A percentile compares a stretch with the other conserved stretches of the same genome.
Evolutionary conservation across 2,888 invertebrate genomes (phyloP).

Genomic region (Antheraea yamamai): DNA sequence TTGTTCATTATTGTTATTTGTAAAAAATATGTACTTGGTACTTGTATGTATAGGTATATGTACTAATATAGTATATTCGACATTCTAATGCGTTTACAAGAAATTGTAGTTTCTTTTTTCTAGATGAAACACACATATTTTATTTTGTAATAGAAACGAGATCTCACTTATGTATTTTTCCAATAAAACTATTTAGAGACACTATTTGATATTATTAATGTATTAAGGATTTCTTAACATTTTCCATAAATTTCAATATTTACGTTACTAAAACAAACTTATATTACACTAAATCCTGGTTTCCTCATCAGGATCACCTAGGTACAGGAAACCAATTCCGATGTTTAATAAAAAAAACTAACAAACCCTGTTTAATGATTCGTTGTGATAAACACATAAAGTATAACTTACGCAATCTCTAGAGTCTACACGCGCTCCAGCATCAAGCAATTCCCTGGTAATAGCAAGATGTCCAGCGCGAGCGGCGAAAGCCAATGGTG

Average conservation of each 20-base stretch:
- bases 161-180: not conserved
- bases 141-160: not conserved
- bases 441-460: slow-evolving; percentile 90
- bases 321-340: not conserved
- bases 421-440: slow-evolving; percentile 92
- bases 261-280: not conserved
- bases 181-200: not conserved
- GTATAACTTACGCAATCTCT: slow-evolving; percentile 88
- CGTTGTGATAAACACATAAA: not conserved
- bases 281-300: too few relatives aligned
- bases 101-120: not conserved
- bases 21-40: not conserved
- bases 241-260: not conserved
- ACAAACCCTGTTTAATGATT: not conserved
- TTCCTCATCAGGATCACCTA: not conserved
- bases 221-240: not conserved
- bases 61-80: not conserved
- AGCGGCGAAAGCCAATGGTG: slow-evolving; percentile 93
- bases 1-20: not conserved
- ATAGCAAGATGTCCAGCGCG: slow-evolving; percentile 93
- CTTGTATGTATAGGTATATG: not conserved
- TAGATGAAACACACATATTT: not conserved
- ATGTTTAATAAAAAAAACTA: not conserved
- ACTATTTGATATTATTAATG: not conserved
- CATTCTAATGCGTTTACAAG: too few relatives aligned